Evolutionary conservation across 2,113 vertebrate genomes (phyloP), one percentile per base, ranked within the genome.

Genomic region (Grus americana): DNA sequence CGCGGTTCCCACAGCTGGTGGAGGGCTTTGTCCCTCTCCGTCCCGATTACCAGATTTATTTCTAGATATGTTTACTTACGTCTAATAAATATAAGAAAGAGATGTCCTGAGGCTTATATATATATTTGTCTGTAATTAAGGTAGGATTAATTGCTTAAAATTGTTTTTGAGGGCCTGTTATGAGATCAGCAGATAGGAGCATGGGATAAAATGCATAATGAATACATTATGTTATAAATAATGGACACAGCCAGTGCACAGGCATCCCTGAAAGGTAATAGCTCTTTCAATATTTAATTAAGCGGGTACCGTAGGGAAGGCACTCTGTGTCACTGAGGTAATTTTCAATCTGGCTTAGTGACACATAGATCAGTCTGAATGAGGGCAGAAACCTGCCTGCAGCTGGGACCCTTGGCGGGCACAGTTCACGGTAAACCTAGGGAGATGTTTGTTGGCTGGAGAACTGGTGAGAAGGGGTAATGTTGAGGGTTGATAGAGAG

Each of bases 241-340:
- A 97, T 96, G 94, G 86, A 96, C 80, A 27, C 32, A 79, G 91
- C 24, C 80, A 58, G 81, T 61, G 62, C 62, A 36, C 91, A 93
- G 94, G 95, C 95, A 93, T 95, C 89, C 84, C 91, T 91, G 91
- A 95, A 95, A 96, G 86, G 89, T 95, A 96, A 95, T 92, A 91
- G 94, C 66, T 91, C 91, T 79, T 87, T 97, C 78, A 95, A 92
- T 97, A 92, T 97, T 97, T 97, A 82, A 97, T 92, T 79, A 87
- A 82, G 66, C 17, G 29, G 78, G 32, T 89, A 54, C 80, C n/a
- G 1, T 78, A 38, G 88, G 86, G 70, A 86, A 94, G 79, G 86
- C 40, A 22, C 42, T 66, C 57, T 8, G 1, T 93, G 61, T 72
- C 76, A 72, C 86, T 58, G 38, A 81, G 74, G 79, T 92, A 36